Conservation (phyloP, 2,797 vertebrate species). For the Xiphorhynchus erythropygius region DNA sequence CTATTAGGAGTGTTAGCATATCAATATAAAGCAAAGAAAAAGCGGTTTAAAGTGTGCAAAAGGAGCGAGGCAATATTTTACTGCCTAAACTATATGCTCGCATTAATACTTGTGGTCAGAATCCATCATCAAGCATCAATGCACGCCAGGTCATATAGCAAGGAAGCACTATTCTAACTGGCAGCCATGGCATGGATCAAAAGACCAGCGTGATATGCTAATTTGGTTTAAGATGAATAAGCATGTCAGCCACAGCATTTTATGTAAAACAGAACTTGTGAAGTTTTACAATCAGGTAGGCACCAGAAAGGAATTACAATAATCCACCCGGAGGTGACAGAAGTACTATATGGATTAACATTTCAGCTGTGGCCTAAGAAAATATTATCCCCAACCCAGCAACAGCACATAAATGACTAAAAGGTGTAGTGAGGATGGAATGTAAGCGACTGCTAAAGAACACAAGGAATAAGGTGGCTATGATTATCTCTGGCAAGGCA, state of each 20-base stretch:
- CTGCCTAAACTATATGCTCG: neutral
- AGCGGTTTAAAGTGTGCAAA: neutral
- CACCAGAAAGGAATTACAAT: slow-evolving; percentile 60
- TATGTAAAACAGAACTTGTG: slow-evolving; percentile 52
- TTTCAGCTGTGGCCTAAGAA: slow-evolving; percentile 29
- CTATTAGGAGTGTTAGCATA: neutral
- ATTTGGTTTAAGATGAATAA: slow-evolving; percentile 61
- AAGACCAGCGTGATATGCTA: slow-evolving; percentile 53
- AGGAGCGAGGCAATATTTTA: slow-evolving; percentile 27
- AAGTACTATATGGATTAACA: slow-evolving; percentile 43
- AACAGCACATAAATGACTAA: neutral
- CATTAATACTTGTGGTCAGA: slow-evolving; percentile 5
- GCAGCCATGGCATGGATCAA: slow-evolving; percentile 48
- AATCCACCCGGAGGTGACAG: slow-evolving; percentile 54
- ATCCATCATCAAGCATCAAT: slow-evolving; percentile 13
- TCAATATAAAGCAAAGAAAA: slow-evolving; percentile 32
- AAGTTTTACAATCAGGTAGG: slow-evolving; percentile 57
- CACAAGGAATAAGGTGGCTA: neutral
- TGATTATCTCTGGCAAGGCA: neutral
- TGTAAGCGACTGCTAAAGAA: neutral
- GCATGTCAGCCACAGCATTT: slow-evolving; percentile 12
- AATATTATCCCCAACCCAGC: slow-evolving; percentile 10
- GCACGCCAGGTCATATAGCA: neutral
- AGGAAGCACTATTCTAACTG: slow-evolving; percentile 13
- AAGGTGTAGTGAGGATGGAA: neutral